These are phyloP conservation scores for Pangasius sanitwongsei DNA, from an alignment of 2,797 vertebrate species.

Conservation along the genomic window DNA sequence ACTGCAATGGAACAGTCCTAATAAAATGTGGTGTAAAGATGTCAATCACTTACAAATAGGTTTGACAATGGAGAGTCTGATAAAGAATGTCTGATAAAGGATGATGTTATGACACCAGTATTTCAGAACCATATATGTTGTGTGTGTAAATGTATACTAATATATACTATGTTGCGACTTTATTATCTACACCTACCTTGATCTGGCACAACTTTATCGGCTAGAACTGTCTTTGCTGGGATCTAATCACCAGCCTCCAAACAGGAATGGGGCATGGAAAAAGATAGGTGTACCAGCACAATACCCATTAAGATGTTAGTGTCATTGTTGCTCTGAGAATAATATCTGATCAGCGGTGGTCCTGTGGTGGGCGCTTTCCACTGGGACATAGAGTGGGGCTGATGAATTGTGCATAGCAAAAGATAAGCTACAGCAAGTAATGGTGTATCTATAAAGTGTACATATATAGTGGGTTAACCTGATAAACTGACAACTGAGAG, in stretches of 20 bases:
- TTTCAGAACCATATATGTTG: not conserved
- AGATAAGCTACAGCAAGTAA: not conserved
- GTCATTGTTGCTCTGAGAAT: not conserved
- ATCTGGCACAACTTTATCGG: not conserved
- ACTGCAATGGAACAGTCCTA: not conserved
- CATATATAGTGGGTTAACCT: not conserved
- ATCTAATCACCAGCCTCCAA: not conserved
- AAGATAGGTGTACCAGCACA: not conserved
- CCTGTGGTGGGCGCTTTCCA: not conserved
- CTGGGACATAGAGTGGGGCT: not conserved
- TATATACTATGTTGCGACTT: not conserved
- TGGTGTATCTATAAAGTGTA: not conserved
- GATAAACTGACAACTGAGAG: not conserved
- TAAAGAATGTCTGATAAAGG: not conserved
- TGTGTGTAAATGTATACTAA: not conserved
- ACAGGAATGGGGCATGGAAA: not conserved
- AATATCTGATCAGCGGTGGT: not conserved
- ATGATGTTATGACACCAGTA: not conserved
- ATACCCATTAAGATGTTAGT: not conserved
- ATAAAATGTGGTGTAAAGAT: not conserved
- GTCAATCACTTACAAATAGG: not conserved
- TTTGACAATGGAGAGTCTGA: not conserved
- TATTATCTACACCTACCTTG: not conserved
- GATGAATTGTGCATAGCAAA: not conserved
- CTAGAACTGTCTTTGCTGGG: not conserved